A percentile compares a stretch with the other conserved stretches of the same genome.
Conservation (phyloP, 2,797 vertebrate species). For the Sebastes matsubarae region DNA sequence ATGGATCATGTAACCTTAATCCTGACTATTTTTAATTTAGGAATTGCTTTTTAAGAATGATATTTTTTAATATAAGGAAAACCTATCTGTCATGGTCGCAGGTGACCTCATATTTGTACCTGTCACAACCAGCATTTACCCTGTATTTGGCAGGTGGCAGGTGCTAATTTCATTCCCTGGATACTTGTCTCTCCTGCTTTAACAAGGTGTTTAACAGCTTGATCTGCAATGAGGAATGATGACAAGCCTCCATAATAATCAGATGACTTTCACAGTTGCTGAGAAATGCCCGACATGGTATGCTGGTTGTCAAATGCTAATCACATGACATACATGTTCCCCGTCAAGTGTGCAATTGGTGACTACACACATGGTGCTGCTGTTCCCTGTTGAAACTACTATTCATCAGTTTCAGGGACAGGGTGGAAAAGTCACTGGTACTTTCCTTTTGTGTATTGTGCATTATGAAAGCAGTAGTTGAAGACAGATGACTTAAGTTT, state of each 20-base stretch:
- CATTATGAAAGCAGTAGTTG: constrained; percentile 17
- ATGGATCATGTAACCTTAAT: too few species aligned
- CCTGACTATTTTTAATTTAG: too few species aligned
- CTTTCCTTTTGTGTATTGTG: constrained; percentile 4
- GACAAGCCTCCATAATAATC: constrained; percentile 20
- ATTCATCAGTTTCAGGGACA: constrained; percentile 41
- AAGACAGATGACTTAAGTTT: background rate
- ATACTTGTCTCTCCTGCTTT: too few species aligned
- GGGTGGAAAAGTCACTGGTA: background rate
- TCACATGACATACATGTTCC: constrained; percentile 61
- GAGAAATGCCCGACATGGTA: constrained; percentile 8
- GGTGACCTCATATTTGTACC: too few species aligned
- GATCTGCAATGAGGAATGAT: background rate
- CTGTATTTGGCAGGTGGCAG: too few species aligned
- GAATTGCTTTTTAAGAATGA: too few species aligned
- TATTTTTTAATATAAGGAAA: too few species aligned
- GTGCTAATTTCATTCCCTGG: too few species aligned
- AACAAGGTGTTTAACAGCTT: background rate
- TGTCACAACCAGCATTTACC: too few species aligned
- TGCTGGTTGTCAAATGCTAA: constrained; percentile 54
- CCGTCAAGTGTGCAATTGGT: background rate
- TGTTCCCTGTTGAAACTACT: constrained; percentile 48
- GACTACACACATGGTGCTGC: background rate
- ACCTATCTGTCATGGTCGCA: fast-evolving
- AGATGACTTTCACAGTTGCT: constrained; percentile 39